Evolutionary conservation across 1,140 invertebrate genomes (phyloP).

Genomic region (Matsumurasca onukii): DNA sequence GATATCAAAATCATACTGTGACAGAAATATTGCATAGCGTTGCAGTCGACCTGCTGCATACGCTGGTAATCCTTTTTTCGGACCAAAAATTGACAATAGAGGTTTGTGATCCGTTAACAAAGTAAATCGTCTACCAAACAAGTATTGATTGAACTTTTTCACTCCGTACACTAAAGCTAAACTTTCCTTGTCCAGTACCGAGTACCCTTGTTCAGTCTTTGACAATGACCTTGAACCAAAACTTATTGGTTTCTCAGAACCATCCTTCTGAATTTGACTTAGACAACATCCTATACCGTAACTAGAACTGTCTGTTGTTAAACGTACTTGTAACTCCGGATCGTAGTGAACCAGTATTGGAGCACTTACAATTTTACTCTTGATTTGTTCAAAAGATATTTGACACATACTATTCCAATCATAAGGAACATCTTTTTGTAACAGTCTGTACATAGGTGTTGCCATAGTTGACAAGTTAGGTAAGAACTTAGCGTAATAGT

Average conservation of each 20-base stretch:
- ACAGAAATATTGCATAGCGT: neutral
- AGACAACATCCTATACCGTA: constrained; percentile 46
- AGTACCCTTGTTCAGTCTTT: neutral
- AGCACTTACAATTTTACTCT: constrained; percentile 34
- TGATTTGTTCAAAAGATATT: constrained; percentile 34
- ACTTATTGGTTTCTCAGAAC: constrained; percentile 43
- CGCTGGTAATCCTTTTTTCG: neutral
- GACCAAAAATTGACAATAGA: neutral
- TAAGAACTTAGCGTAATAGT: constrained; percentile 36
- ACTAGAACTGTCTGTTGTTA: constrained; percentile 44
- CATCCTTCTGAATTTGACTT: constrained; percentile 42
- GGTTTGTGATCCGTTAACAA: constrained; percentile 14
- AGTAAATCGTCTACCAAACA: neutral
- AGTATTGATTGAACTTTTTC: constrained; percentile 10
- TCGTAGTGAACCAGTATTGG: constrained; percentile 44
- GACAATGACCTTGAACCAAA: constrained; percentile 42
- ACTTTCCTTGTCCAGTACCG: too few relatives aligned
- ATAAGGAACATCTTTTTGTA: constrained; percentile 35
- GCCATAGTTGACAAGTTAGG: constrained; percentile 32
- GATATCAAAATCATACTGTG: neutral
- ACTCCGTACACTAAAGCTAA: neutral
- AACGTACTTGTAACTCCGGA: constrained; percentile 37
- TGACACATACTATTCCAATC: constrained; percentile 32
- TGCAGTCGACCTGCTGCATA: neutral
- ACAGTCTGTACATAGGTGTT: constrained; percentile 31